Conservation (phyloP, 2,797 vertebrate genomes). For the Arctocebus calabarensis region DNA sequence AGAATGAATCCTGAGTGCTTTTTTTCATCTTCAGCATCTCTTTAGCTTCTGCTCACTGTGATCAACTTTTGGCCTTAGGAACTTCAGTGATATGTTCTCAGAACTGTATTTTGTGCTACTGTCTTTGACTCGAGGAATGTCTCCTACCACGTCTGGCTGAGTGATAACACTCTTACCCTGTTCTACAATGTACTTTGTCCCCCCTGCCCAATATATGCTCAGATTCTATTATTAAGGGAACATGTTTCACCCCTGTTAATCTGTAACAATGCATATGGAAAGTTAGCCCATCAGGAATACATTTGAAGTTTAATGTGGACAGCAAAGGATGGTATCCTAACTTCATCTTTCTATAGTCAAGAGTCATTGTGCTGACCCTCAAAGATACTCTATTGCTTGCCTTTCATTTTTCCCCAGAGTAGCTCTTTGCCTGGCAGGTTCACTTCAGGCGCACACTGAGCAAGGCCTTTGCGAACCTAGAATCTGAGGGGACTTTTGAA, state of each 20-base stretch:
- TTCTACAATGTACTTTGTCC: background rate
- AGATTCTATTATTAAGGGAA: background rate
- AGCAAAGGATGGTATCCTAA: background rate
- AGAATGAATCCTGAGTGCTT: background rate
- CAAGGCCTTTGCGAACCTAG: background rate
- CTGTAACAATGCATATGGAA: background rate
- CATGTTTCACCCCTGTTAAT: background rate
- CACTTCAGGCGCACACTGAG: background rate
- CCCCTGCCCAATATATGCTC: background rate
- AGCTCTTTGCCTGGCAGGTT: background rate
- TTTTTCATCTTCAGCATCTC: background rate
- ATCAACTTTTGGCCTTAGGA: background rate
- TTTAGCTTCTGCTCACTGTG: background rate
- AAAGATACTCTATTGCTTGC: background rate
- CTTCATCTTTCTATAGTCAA: background rate
- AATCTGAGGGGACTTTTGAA: conserved; percentile 2
- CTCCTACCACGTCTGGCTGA: background rate
- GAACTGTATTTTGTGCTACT: background rate
- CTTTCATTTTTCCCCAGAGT: conserved; percentile 23
- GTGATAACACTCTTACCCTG: background rate
- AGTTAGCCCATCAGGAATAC: background rate
- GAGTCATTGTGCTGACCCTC: background rate
- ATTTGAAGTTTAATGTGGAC: conserved; percentile 14
- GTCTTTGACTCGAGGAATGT: background rate
- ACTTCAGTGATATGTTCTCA: background rate